A percentile compares a stretch with the other conserved stretches of the same genome.
Conservation (phyloP, 2,888 invertebrate species). For the Halictus ligatus region DNA sequence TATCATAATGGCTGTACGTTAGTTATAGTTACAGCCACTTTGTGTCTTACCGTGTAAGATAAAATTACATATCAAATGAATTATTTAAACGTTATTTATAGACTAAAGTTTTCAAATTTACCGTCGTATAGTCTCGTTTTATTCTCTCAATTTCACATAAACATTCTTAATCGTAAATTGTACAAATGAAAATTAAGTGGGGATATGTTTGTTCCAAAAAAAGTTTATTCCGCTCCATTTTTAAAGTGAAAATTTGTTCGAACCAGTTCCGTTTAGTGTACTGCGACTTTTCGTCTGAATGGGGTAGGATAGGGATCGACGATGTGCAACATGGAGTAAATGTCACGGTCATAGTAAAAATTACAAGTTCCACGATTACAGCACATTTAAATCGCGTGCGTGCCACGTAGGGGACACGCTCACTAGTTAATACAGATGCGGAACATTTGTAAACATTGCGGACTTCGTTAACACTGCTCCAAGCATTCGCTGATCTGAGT, state of each 20-base stretch:
- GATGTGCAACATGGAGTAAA: slow-evolving; percentile 35
- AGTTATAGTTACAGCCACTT: not conserved
- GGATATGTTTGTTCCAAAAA: slow-evolving; percentile 39
- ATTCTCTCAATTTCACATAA: not conserved
- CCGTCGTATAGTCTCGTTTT: not conserved
- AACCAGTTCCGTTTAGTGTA: slow-evolving; percentile 42
- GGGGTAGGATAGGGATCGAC: slow-evolving; percentile 28
- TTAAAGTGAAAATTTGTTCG: slow-evolving; percentile 58
- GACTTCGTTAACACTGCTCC: not conserved
- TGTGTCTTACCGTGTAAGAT: too few relatives aligned
- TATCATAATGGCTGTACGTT: not conserved
- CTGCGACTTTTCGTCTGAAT: slow-evolving; percentile 33
- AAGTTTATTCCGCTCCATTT: slow-evolving; percentile 52
- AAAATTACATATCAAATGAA: too few relatives aligned
- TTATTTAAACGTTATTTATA: too few relatives aligned
- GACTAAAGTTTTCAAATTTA: not conserved
- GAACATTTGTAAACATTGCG: slow-evolving; percentile 24
- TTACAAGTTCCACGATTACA: slow-evolving; percentile 45
- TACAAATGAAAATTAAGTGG: not conserved
- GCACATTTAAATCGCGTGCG: slow-evolving; percentile 30
- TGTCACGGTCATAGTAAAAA: slow-evolving; percentile 48
- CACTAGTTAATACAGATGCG: slow-evolving; percentile 10
- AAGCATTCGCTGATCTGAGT: slow-evolving; percentile 11
- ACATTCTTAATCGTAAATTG: not conserved
- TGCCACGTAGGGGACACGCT: slow-evolving; percentile 2